A percentile compares a stretch with the other conserved stretches of the same genome.
Conservation (phyloP, 1,140 invertebrate genomes). For the Oncopeltus fasciatus region DNA sequence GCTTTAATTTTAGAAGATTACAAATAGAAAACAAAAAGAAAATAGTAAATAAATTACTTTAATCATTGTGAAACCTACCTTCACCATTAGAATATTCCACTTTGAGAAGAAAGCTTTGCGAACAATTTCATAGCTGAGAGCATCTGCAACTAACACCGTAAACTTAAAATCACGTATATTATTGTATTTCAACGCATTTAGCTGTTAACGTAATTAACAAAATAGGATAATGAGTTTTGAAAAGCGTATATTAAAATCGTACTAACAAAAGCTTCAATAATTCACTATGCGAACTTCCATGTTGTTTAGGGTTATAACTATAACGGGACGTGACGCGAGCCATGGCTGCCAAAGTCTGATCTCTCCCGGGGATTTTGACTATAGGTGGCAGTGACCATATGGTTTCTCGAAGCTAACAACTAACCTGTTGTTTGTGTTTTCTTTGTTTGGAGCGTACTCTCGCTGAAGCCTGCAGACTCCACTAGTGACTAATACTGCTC, state of each 20-base stretch:
- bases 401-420: too few relatives aligned
- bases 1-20: too few relatives aligned
- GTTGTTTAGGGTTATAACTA: slow-evolving; percentile 14
- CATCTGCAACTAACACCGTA: too few relatives aligned
- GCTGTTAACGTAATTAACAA: too few relatives aligned
- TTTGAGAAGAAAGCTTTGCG: neutral
- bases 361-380: neutral
- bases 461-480: too few relatives aligned
- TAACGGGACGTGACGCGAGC: slow-evolving; percentile 19
- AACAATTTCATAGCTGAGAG: neutral
- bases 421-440: too few relatives aligned
- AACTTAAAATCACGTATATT: too few relatives aligned
- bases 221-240: too few relatives aligned
- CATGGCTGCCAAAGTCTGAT: slow-evolving; percentile 13
- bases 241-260: too few relatives aligned
- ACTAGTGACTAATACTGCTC: too few relatives aligned
- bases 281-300: slow-evolving; percentile 13
- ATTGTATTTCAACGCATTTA: too few relatives aligned
- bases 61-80: slow-evolving; percentile 9
- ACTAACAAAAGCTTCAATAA: neutral
- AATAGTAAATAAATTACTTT: slow-evolving; percentile 1
- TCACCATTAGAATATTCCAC: neutral
- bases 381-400: slow-evolving; percentile 4
- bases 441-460: too few relatives aligned
- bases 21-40: neutral